Evolutionary conservation across 92 coral and sea anemone genomes (phyloP), one percentile per base, ranked within the genome.

Genomic region (Virgularia gustaviana): DNA sequence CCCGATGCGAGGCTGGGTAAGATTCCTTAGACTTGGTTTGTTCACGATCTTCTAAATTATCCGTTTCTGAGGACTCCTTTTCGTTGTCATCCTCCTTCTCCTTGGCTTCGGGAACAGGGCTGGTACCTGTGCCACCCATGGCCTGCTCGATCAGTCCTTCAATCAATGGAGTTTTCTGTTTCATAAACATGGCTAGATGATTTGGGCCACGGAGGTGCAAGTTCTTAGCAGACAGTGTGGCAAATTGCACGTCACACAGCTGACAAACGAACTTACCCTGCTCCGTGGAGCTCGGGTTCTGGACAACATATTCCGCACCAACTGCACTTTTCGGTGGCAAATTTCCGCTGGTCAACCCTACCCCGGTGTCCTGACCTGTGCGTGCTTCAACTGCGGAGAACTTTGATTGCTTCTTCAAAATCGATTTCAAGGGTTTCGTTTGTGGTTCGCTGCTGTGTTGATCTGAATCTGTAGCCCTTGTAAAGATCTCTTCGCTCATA

Each of bases 191-290:
- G 49, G 90, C 98, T 23, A 92, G 79, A 63, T 92, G 98, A 63
- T 89, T 92, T 80, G 86, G 86, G 41, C 96, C 96, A 61, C 90
- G 88, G 16, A 86, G 67, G 53, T 92, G 98, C 24, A 92, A 84
- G 52, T 92, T 91, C 63, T 92, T 92, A 2, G 98, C 95, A 9
- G 96, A 84, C 52, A 72, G 70, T 8, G 98, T 90, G 36, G 87
- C 85, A 37, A 92, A 86, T 38, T 89, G 89, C 22, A 91, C 90
- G 61, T 87, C 66, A 56, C 98, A 92, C 11, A 92, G 85, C 56
- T 85, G 84, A 57, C 96, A 90, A 70, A 74, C 88, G 81, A 75
- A 90, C 52, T 83, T 82, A 77, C 47, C 75, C 51, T 68, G 75
- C 51, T 68, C 75, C 27, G 78, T 86, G 7, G 89, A 65, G 52